These are phyloP conservation scores for Urosaurus nigricauda DNA, from an alignment of 2,797 vertebrate genomes.

Conservation along the genomic window DNA sequence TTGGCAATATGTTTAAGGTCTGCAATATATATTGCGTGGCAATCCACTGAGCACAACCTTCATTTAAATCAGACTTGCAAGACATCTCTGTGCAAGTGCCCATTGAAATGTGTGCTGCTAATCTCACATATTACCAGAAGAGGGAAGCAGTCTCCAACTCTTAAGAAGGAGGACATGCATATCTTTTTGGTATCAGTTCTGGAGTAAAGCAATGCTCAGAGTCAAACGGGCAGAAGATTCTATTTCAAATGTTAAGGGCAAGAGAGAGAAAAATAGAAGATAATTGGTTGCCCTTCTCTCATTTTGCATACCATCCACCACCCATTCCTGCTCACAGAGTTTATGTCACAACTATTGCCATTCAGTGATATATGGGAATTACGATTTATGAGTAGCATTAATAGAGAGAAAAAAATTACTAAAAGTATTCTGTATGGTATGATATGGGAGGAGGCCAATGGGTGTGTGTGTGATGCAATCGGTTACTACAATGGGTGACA, in stretches of 20 bases:
- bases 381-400: too few relatives aligned
- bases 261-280: neutral
- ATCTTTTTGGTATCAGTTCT: neutral
- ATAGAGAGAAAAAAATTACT: too few relatives aligned
- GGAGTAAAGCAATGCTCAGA: neutral
- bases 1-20: neutral
- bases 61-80: neutral
- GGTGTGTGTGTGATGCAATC: too few relatives aligned
- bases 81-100: neutral
- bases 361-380: too few relatives aligned
- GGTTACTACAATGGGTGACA: too few relatives aligned
- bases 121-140: neutral
- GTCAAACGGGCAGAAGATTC: neutral
- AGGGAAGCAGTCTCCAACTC: neutral
- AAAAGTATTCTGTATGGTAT: too few relatives aligned
- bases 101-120: neutral
- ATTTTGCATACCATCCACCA: too few relatives aligned
- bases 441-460: too few relatives aligned
- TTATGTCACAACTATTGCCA: too few relatives aligned
- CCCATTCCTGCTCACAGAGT: too few relatives aligned
- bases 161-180: neutral
- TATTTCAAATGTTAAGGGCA: constrained; percentile 2
- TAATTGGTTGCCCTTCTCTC: neutral
- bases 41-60: neutral
- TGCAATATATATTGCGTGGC: neutral